phyloP scores from a whole-genome alignment of 2,113 vertebrate genomes.

The Grammomys dolichurus region DNA sequence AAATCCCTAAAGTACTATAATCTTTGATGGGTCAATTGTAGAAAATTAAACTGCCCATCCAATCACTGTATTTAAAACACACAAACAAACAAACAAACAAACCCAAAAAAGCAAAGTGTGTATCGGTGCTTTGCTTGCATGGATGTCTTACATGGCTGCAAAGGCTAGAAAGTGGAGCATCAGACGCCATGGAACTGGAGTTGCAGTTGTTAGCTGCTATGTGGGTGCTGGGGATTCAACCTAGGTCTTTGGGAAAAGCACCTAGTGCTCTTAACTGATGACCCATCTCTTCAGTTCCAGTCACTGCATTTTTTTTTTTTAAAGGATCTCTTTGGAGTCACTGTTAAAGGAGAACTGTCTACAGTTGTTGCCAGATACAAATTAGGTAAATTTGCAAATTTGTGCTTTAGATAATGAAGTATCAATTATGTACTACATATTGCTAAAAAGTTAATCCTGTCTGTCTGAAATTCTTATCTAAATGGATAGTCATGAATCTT shows the following conservation, averaged over 20 bases:
- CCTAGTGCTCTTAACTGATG: background rate
- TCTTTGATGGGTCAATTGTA: background rate
- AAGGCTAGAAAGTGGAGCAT: background rate
- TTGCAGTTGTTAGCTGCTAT: background rate
- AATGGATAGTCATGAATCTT: background rate
- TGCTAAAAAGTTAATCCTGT: background rate
- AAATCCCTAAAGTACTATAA: background rate
- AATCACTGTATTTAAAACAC: background rate
- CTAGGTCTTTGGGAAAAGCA: background rate
- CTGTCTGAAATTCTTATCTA: slow-evolving; percentile 24
- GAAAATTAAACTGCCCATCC: background rate
- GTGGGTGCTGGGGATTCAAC: background rate
- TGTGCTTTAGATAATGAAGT: background rate
- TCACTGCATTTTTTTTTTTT: background rate
- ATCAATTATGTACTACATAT: slow-evolving; percentile 24
- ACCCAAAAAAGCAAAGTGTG: no score
- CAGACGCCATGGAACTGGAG: no score
- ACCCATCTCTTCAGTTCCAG: background rate
- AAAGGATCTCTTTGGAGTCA: background rate
- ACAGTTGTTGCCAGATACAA: background rate
- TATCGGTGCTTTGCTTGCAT: background rate
- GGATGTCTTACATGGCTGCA: background rate
- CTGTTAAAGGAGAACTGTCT: background rate
- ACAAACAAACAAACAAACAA: no score
- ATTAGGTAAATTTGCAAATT: slow-evolving; percentile 3